These are phyloP conservation scores for Leucopsar rothschildi DNA, from an alignment of 2,113 vertebrate species.

Conservation along the genomic window DNA sequence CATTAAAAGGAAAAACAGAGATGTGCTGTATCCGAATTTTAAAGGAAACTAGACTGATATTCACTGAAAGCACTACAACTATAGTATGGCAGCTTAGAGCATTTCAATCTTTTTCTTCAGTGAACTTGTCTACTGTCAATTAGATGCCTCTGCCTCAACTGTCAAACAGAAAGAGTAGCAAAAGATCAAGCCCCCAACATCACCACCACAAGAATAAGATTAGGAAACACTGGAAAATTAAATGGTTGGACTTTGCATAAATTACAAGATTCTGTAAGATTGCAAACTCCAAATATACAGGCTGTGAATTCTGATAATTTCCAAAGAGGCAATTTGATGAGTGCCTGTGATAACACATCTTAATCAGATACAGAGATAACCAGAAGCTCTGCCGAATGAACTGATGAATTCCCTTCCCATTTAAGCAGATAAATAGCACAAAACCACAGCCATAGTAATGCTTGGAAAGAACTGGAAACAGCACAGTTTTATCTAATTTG, in stretches of 20 bases:
- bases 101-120: background rate
- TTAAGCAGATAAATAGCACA: background rate
- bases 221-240: background rate
- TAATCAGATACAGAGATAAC: background rate
- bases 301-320: background rate
- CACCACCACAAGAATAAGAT: background rate
- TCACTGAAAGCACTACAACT: background rate
- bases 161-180: background rate
- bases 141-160: background rate
- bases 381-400: background rate
- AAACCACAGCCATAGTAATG: background rate
- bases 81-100: background rate
- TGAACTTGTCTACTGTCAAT: background rate
- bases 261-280: background rate
- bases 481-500: background rate
- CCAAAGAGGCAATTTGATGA: background rate
- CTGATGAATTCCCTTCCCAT: background rate
- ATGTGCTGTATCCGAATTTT: background rate
- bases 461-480: background rate
- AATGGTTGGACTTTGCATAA: background rate
- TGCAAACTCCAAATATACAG: background rate
- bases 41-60: background rate
- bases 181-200: background rate
- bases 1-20: background rate
- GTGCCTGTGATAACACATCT: background rate